Base-by-base conservation (phyloP, 1,140 invertebrate genomes). In the Drosophila parabipectinata region DNA sequence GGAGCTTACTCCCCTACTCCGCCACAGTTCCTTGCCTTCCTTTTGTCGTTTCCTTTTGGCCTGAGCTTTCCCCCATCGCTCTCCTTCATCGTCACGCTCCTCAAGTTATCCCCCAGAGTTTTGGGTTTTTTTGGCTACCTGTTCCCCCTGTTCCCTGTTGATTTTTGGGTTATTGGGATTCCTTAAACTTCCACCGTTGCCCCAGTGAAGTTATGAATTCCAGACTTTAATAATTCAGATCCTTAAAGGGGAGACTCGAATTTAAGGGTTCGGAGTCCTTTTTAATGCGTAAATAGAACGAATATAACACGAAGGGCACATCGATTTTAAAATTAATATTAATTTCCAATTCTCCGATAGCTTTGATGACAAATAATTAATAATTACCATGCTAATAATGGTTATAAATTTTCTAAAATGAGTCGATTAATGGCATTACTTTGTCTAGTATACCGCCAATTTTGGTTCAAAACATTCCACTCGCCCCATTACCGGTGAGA, bases 121-220 rank as follows among this genome's bases (percentile, higher is more conserved):
- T 39, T 50, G 32, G 12, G 32, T 50, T 37, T 50, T 50, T 55
- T 45, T 30, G 39, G n/a, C 30, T 45, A 14, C 44, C 14, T 18
- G 28, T 30, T 28, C n/a, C 18, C 18, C 18, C 37, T 21, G 2
- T 28, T 28, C 51, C 48, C 71, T 39, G 32, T 75, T 66, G 39
- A 74, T 57, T 64, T 14, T 53, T 45, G 28, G 18, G 72, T 74
- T 41, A 54, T 75, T 39, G 51, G 51, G 44, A 44, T 34, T 37
- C 24, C 37, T 47, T 44, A 4, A 30, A 44, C 28, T 62, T 54
- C 24, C 48, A 0, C 24, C 9, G 39, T 44, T 66, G 32, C 32
- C 30, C 21, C 30, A 28, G 50, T 24, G 18, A 34, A 39, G 55
- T 44, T 55, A 45, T 53, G 14, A n/a, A 4, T 10, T 34, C 26